These are phyloP conservation scores for Lathronympha strigana DNA, from an alignment of 2,888 invertebrate genomes.

Conservation along the genomic window DNA sequence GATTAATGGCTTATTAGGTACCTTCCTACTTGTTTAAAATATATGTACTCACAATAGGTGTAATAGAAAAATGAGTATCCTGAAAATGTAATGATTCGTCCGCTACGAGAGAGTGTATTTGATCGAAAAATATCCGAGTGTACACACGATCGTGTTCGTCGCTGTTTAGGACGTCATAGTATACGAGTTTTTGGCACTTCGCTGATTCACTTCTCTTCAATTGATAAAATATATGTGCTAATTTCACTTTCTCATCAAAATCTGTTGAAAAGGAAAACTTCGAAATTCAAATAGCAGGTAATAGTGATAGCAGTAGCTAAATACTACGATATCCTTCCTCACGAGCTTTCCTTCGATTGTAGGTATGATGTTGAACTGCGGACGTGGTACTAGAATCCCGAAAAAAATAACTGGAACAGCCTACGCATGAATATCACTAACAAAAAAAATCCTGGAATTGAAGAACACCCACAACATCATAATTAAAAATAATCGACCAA, in stretches of 20 bases:
- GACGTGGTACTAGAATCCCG: no score
- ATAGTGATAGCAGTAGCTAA: no score
- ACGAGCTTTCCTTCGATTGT: no score
- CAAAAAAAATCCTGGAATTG: no score
- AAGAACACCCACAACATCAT: neutral
- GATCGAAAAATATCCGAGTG: conserved; percentile 74
- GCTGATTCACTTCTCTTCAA: conserved; percentile 66
- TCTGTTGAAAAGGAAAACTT: conserved; percentile 53
- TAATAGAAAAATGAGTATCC: conserved; percentile 77
- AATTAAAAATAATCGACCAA: neutral
- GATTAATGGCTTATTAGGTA: no score
- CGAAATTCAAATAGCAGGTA: no score
- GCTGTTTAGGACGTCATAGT: conserved; percentile 72
- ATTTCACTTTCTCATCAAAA: conserved; percentile 74
- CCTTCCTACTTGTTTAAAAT: no score
- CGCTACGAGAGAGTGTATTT: conserved; percentile 72
- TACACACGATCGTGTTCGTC: conserved; percentile 74
- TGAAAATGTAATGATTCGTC: conserved; percentile 69
- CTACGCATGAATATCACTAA: no score
- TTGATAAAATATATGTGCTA: conserved; percentile 67
- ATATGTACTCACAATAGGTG: conserved; percentile 80
- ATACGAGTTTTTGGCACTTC: conserved; percentile 66
- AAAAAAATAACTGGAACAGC: no score
- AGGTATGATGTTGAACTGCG: no score
- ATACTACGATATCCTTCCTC: no score